Conservation (phyloP, 2,113 vertebrate genomes). For the Bambusicola thoracicus region DNA sequence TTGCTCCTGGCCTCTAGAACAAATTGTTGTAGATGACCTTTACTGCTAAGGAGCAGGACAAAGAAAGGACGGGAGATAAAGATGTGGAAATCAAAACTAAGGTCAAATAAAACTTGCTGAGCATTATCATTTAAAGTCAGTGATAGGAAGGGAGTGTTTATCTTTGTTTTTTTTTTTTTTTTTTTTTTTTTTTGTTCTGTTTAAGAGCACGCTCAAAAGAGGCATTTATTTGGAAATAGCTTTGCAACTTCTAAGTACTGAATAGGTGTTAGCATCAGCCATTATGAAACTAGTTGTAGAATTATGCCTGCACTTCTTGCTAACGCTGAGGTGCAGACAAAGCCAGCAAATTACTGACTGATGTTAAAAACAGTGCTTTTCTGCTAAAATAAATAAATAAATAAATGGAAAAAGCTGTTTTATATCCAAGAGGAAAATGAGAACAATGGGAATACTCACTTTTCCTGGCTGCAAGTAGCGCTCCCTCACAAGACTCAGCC, state of each 20-base stretch:
- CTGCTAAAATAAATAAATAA: background rate
- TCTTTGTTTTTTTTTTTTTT: background rate
- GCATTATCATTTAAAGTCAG: background rate
- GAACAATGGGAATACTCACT: background rate
- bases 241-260: background rate
- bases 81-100: slow-evolving; percentile 14
- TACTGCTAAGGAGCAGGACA: background rate
- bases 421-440: background rate
- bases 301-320: background rate
- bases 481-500: background rate
- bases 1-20: background rate
- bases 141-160: background rate
- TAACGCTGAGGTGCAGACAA: background rate
- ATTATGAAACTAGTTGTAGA: background rate
- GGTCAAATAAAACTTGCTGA: slow-evolving; percentile 45
- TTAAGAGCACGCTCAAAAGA: background rate
- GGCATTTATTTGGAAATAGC: background rate
- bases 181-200: background rate
- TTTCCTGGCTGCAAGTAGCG: slow-evolving; percentile 21
- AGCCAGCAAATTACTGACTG: background rate
- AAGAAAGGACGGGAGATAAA: slow-evolving; percentile 20
- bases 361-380: background rate
- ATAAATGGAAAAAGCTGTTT: background rate
- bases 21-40: slow-evolving; percentile 14
- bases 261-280: background rate